These are phyloP conservation scores for Willisornis vidua DNA, from an alignment of 2,113 vertebrate species.

Conservation along the genomic window DNA sequence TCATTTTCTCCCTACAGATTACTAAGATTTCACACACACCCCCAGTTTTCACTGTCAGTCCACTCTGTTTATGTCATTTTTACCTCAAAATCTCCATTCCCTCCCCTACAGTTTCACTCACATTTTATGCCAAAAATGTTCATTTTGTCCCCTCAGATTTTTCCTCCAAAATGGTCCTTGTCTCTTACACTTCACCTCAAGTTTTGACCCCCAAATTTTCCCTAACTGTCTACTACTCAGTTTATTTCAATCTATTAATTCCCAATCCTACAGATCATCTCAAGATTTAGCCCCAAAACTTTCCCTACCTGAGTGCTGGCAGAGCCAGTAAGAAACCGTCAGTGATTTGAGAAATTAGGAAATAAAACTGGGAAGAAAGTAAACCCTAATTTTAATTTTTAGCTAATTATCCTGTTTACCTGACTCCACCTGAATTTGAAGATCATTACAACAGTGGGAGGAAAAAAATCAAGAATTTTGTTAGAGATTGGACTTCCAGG, in stretches of 20 bases:
- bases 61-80: background rate
- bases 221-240: background rate
- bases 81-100: background rate
- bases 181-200: background rate
- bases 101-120: background rate
- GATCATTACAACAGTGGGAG: fast-evolving
- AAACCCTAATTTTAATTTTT: background rate
- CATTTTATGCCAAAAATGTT: background rate
- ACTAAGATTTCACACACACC: background rate
- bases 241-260: background rate
- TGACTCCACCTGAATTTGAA: background rate
- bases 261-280: background rate
- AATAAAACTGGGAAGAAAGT: background rate
- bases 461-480: background rate
- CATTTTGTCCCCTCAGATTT: background rate
- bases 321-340: background rate
- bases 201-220: background rate
- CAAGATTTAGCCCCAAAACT: background rate
- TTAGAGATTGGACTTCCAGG: background rate
- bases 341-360: background rate
- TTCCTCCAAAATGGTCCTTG: background rate
- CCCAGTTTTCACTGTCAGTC: background rate
- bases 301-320: background rate
- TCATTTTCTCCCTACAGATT: background rate
- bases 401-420: background rate